These are phyloP conservation scores for Lacanobia oleracea DNA, from an alignment of 2,888 invertebrate species.

Conservation along the genomic window DNA sequence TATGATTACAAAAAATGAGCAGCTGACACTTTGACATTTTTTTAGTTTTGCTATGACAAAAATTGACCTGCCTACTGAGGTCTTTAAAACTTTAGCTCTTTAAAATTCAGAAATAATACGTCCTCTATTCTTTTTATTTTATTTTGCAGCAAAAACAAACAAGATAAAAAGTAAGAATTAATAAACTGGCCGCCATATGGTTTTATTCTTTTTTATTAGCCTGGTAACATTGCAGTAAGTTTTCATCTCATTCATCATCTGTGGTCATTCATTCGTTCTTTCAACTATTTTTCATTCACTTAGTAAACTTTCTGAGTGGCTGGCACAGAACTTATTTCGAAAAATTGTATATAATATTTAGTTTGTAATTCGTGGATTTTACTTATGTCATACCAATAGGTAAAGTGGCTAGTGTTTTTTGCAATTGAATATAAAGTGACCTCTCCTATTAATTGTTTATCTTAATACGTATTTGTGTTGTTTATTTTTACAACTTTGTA, in stretches of 20 bases:
- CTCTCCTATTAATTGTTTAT: neutral
- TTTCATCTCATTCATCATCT: neutral
- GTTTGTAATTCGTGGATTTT: conserved; percentile 1
- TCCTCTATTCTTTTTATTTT: too few relatives aligned
- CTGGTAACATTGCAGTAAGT: conserved; percentile 14
- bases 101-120: too few relatives aligned
- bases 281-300: conserved; percentile 18
- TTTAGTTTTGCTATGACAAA: too few relatives aligned
- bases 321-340: conserved; percentile 11
- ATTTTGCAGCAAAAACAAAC: too few relatives aligned
- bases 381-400: neutral
- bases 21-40: too few relatives aligned
- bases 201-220: neutral
- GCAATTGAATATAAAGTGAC: neutral
- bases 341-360: neutral
- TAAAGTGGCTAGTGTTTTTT: neutral
- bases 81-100: too few relatives aligned
- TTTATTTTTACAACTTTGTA: conserved; percentile 73
- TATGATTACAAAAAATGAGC: too few relatives aligned
- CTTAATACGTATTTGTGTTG: conserved; percentile 55
- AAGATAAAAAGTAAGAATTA: too few relatives aligned
- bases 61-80: too few relatives aligned
- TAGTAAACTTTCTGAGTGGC: conserved; percentile 44
- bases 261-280: conserved; percentile 29
- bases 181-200: too few relatives aligned